Conservation (phyloP, 2,888 invertebrate genomes). For the Diarsia brunnea region DNA sequence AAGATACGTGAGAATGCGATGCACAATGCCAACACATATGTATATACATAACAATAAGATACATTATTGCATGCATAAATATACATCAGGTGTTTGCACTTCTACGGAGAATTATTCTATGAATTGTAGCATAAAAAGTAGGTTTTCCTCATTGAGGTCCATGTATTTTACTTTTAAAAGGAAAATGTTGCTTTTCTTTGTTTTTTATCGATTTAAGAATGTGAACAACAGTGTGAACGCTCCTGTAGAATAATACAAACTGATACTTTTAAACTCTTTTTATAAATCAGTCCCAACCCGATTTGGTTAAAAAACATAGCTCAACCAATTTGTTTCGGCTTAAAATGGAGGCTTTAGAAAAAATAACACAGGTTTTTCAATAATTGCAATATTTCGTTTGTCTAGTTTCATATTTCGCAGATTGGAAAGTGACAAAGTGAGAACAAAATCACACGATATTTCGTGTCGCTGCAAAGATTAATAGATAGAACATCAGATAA, state of each 20-base stretch:
- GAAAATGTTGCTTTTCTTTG: background rate
- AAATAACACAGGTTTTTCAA: background rate
- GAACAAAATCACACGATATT: conserved; percentile 21
- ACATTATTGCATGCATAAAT: conserved; percentile 18
- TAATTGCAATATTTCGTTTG: conserved; percentile 2
- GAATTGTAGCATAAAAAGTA: conserved; percentile 31
- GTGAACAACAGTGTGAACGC: background rate
- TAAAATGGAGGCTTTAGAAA: background rate
- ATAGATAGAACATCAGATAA: conserved; percentile 14
- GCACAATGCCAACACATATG: conserved; percentile 22
- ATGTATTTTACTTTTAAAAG: conserved; percentile 5
- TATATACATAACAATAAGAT: conserved; percentile 15
- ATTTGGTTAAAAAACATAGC: background rate
- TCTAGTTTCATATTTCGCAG: conserved; percentile 19
- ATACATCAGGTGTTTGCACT: conserved; percentile 17
- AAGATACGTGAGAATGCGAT: conserved; percentile 43
- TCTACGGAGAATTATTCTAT: conserved; percentile 27
- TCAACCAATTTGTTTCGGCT: background rate
- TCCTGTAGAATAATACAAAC: background rate
- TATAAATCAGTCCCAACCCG: background rate
- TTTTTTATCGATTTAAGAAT: background rate
- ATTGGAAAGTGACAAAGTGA: conserved; percentile 35
- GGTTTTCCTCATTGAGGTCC: conserved; percentile 37
- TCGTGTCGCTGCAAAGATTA: conserved; percentile 28
- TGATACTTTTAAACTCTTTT: background rate